Base-by-base conservation (phyloP, 23 tunicate species). In the Corella eumyota region DNA sequence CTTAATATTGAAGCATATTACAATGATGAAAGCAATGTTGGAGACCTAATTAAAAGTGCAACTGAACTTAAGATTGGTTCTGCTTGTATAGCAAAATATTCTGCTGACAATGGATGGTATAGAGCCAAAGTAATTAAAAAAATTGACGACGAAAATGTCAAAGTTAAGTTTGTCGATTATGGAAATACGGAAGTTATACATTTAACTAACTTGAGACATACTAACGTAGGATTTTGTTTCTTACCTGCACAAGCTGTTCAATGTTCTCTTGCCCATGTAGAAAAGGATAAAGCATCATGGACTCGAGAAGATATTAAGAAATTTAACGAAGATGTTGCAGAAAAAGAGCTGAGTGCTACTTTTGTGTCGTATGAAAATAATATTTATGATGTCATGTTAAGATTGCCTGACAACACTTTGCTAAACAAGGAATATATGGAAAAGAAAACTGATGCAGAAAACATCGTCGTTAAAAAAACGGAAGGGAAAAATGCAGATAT, bases 81-180 rank as follows among this genome's bases (percentile, higher is more conserved):
- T 5, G 37, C 78, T 9, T 84, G 94, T 44, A 33, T 84, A 3
- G 94, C 94, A 22, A 75, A 84, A 56, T 84, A 75, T 56, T 24
- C 46, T 24, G 61, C 34, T 25, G 94, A 84, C 56, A 60, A 66
- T 47, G 66, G 33, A 19, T 84, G 94, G 94, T 75, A 84, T 33
- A 36, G 94, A 64, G 94, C 79, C 9, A 30, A 50, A 9, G 69
- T 75, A 27, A 53, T 30, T 17, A 28, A 34, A 0, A 24, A 56
- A 1, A 27, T 45, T 26, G 67, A 61, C 23, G 60, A 47, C 0
- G 45, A 31, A 24, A n/a, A 36, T 19, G 69, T 72, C 0, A 37
- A 11, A n/a, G 82, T 84, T 35, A 54, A 50, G 28, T 84, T 84
- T 69, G 77, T 84, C 32, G 94, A 84, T 55, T 84, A 75, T 58